Percentiles rank a stretch among this genome's conserved stretches.
Conservation (phyloP, 2,113 vertebrate genomes). For the Delphinapterus leucas region DNA sequence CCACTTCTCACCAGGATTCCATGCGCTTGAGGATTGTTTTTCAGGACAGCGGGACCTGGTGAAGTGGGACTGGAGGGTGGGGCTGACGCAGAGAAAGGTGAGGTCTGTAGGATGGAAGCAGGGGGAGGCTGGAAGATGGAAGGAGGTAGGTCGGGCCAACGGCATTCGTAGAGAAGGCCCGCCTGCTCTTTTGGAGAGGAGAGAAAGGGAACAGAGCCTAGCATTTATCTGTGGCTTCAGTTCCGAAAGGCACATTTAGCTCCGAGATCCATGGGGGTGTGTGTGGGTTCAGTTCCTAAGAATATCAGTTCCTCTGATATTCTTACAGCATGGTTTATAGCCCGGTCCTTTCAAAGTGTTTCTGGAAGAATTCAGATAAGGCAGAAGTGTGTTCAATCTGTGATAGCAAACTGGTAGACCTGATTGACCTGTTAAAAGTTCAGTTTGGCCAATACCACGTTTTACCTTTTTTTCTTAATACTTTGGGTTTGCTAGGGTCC, state of each 20-base stretch:
- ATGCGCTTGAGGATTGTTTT: rapidly evolving
- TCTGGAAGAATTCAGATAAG: background rate
- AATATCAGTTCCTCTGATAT: background rate
- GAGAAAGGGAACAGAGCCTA: background rate
- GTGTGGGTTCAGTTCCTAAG: too few relatives aligned
- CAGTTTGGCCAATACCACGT: background rate
- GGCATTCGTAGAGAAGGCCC: background rate
- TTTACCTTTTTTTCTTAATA: background rate
- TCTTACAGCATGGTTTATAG: background rate
- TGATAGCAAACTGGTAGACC: background rate
- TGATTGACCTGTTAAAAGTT: background rate
- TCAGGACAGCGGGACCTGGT: rapidly evolving
- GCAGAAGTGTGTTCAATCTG: background rate
- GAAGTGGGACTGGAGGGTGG: background rate
- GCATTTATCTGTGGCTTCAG: background rate
- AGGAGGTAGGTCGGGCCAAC: too few relatives aligned
- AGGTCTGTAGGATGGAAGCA: background rate
- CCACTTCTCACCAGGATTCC: background rate
- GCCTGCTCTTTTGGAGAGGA: background rate
- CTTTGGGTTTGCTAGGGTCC: background rate
- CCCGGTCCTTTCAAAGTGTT: background rate
- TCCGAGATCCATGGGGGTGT: background rate
- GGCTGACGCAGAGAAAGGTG: background rate
- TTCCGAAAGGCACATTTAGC: background rate
- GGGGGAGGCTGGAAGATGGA: background rate